Conservation (phyloP, 1,140 invertebrate species). For the Lepidostoma basale region DNA sequence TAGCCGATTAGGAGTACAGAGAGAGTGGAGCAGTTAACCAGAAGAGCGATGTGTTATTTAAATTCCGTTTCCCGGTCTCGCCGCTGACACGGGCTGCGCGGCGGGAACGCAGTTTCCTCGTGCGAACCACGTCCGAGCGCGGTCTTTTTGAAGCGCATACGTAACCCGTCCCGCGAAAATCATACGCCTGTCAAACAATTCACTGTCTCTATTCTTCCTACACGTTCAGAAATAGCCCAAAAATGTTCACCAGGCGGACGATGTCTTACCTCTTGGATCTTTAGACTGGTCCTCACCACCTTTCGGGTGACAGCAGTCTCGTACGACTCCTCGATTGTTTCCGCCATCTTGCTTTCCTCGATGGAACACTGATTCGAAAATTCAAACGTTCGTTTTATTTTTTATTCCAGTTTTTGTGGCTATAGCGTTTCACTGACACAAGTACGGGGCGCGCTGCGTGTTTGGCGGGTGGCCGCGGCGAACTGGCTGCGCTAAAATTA, state of each 20-base stretch:
- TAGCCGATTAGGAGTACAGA: too few relatives aligned
- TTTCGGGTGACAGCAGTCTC: slow-evolving; percentile 67
- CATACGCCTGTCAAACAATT: slow-evolving; percentile 24
- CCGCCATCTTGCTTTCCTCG: slow-evolving; percentile 52
- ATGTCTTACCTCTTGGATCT: slow-evolving; percentile 68
- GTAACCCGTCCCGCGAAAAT: slow-evolving; percentile 32
- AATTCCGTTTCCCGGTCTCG: neutral
- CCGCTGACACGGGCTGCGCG: neutral
- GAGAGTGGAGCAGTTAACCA: too few relatives aligned
- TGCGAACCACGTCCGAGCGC: slow-evolving; percentile 16
- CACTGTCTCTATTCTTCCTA: slow-evolving; percentile 27
- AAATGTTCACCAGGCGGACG: slow-evolving; percentile 4
- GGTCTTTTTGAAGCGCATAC: slow-evolving; percentile 24
- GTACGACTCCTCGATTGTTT: slow-evolving; percentile 64
- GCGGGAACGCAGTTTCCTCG: neutral
- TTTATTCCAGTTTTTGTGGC: slow-evolving; percentile 4
- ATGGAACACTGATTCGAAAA: slow-evolving; percentile 46
- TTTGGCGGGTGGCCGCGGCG: slow-evolving; percentile 38
- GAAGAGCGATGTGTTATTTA: neutral
- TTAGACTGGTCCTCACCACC: slow-evolving; percentile 68
- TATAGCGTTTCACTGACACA: slow-evolving; percentile 32
- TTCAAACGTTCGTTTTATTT: slow-evolving; percentile 18
- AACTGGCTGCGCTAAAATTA: slow-evolving; percentile 43
- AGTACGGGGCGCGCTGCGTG: slow-evolving; percentile 36
- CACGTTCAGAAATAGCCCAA: slow-evolving; percentile 32